These are phyloP conservation scores for Rugalucina vietnamica DNA, from an alignment of 2,888 invertebrate species.

Conservation along the genomic window DNA sequence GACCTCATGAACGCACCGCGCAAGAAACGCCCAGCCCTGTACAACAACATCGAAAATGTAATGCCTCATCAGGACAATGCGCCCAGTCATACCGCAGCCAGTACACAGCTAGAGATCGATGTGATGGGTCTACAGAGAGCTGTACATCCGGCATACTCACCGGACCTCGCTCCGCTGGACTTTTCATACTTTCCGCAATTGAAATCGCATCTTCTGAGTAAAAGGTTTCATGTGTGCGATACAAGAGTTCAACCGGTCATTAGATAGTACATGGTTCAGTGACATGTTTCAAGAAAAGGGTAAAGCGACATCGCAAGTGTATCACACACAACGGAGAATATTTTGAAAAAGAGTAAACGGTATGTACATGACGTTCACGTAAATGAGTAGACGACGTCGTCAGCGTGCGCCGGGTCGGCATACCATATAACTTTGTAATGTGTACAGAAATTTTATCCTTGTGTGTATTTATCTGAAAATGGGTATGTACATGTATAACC, in stretches of 20 bases:
- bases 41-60: slow-evolving; percentile 7
- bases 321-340: slow-evolving; percentile 9
- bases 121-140: slow-evolving; percentile 4
- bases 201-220: neutral
- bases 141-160: slow-evolving; percentile 1
- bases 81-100: slow-evolving; percentile 18
- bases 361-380: neutral
- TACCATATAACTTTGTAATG: neutral
- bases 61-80: slow-evolving; percentile 19
- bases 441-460: neutral
- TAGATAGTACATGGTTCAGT: slow-evolving; percentile 10
- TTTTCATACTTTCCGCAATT: slow-evolving; percentile 1
- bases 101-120: slow-evolving; percentile 16
- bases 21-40: neutral
- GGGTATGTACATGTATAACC: neutral
- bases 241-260: neutral
- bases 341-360: neutral
- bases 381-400: neutral
- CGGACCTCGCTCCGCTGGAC: slow-evolving; percentile 15
- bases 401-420: neutral
- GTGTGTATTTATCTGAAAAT: neutral
- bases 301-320: neutral
- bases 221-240: neutral
- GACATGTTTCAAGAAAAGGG: neutral
- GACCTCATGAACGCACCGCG: neutral